Evolutionary conservation across 2,888 invertebrate genomes (phyloP).

Genomic region (Erpobdella octoculata): DNA sequence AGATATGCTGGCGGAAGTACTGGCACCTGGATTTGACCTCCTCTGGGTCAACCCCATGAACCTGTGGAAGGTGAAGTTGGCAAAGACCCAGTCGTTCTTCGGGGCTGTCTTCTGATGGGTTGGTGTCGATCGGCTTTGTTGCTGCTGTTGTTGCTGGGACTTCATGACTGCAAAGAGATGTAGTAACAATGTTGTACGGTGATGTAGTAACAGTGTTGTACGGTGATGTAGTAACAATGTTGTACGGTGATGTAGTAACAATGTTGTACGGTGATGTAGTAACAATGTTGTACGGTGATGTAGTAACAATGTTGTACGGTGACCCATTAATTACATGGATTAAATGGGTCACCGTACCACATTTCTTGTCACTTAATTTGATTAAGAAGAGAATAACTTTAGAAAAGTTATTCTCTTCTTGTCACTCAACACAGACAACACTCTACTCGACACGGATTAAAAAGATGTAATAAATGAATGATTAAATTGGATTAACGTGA

Average conservation of each 20-base stretch:
- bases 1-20: not conserved
- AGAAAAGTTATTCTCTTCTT: too few species aligned
- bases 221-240: not conserved
- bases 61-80: conserved; percentile 98
- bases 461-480: not conserved
- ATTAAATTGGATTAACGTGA: not conserved
- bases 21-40: conserved; percentile 52
- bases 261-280: not conserved
- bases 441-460: not conserved
- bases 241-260: not conserved
- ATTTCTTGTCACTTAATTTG: too few species aligned
- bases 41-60: conserved; percentile 93
- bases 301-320: too few species aligned
- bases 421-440: too few species aligned
- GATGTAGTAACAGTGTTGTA: not conserved
- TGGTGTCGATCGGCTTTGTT: conserved; percentile 34
- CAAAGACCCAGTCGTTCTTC: conserved; percentile 94
- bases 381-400: too few species aligned
- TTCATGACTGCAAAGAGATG: not conserved
- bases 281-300: too few species aligned
- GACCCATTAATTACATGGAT: too few species aligned
- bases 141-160: conserved; percentile 28
- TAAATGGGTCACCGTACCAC: too few species aligned
- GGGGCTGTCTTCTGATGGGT: conserved; percentile 38
- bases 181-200: not conserved